A percentile compares a stretch with the other conserved stretches of the same genome.
Evolutionary conservation across 35 echinoderm and acorn worm genomes (phyloP).

Genomic region (Amphiura filiformis): DNA sequence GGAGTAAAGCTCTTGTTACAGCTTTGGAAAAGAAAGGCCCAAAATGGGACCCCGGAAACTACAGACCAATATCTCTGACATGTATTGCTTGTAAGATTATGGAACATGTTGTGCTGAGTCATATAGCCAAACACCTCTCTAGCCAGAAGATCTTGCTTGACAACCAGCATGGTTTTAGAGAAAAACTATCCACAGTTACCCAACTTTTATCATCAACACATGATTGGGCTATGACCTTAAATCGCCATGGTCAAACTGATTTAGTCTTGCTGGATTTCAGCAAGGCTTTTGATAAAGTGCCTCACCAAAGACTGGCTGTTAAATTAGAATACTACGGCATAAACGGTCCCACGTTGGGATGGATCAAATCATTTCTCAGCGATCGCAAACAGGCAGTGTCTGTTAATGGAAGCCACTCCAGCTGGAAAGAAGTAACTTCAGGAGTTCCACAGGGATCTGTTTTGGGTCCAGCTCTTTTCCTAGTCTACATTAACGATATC

Average conservation of each 20-base stretch:
- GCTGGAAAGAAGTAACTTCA: conserved; percentile 27
- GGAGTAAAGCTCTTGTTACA: conserved; percentile 43
- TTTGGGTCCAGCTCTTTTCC: conserved; percentile 46
- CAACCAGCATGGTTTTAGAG: conserved; percentile 56
- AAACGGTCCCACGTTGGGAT: background rate
- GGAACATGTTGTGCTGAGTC: conserved; percentile 46
- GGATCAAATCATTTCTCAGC: conserved; percentile 32
- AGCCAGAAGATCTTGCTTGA: conserved; percentile 51
- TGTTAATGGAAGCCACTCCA: conserved; percentile 17
- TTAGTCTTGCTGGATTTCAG: conserved; percentile 61
- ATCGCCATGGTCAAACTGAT: conserved; percentile 52
- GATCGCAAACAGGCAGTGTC: too few relatives aligned
- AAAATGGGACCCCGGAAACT: conserved; percentile 37
- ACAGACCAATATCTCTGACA: conserved; percentile 51
- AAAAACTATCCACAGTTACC: conserved; percentile 43
- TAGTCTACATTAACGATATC: conserved; percentile 45
- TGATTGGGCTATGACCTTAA: conserved; percentile 43
- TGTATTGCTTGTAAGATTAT: conserved; percentile 55
- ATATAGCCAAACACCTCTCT: conserved; percentile 42
- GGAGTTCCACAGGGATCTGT: conserved; percentile 58
- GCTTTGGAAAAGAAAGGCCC: conserved; percentile 47
- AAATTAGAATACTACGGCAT: conserved; percentile 61
- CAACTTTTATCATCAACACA: conserved; percentile 36
- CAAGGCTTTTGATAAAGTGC: conserved; percentile 76
- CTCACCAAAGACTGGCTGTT: conserved; percentile 16